Conservation (phyloP, 2,888 invertebrate species). For the Drosophila helvetica region DNA sequence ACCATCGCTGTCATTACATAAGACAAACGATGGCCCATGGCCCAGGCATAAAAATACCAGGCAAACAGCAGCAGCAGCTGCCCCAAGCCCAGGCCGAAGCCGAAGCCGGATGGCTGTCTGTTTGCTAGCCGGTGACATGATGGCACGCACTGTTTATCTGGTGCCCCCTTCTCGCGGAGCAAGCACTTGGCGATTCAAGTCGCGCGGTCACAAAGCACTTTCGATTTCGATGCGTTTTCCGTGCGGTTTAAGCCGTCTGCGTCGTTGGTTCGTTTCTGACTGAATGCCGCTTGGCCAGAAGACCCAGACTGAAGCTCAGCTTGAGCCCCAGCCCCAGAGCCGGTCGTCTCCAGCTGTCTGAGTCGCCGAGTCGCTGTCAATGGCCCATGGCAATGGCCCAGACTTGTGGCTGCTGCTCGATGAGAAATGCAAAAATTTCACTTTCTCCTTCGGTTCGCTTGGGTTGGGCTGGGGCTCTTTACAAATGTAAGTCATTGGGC, state of each 20-base stretch:
- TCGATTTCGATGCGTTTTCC: slow-evolving; percentile 63
- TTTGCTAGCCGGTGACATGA: slow-evolving; percentile 53
- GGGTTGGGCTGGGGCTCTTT: slow-evolving; percentile 29
- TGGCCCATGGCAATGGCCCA: slow-evolving; percentile 54
- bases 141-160: slow-evolving; percentile 40
- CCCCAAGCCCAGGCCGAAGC: too few species aligned
- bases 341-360: slow-evolving; percentile 13
- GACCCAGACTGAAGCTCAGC: slow-evolving; percentile 29
- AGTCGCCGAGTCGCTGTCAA: slow-evolving; percentile 25
- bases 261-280: slow-evolving; percentile 23
- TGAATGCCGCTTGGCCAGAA: not conserved
- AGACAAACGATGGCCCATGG: slow-evolving; percentile 50
- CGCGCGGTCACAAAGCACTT: slow-evolving; percentile 58
- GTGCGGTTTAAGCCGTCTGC: slow-evolving; percentile 35
- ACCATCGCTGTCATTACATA: slow-evolving; percentile 73
- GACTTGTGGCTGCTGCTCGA: slow-evolving; percentile 36
- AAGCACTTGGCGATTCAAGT: slow-evolving; percentile 51
- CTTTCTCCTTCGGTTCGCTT: slow-evolving; percentile 65
- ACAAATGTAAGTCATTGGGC: slow-evolving; percentile 74
- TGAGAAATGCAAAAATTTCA: slow-evolving; percentile 78
- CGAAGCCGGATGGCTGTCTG: slow-evolving; percentile 39
- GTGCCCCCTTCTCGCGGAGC: slow-evolving; percentile 14
- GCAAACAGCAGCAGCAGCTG: slow-evolving; percentile 50
- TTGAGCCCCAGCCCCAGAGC: slow-evolving; percentile 5
- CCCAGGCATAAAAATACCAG: slow-evolving; percentile 59